Evolutionary conservation across 2,797 vertebrate species (phyloP).

Genomic region (Lemur catta): DNA sequence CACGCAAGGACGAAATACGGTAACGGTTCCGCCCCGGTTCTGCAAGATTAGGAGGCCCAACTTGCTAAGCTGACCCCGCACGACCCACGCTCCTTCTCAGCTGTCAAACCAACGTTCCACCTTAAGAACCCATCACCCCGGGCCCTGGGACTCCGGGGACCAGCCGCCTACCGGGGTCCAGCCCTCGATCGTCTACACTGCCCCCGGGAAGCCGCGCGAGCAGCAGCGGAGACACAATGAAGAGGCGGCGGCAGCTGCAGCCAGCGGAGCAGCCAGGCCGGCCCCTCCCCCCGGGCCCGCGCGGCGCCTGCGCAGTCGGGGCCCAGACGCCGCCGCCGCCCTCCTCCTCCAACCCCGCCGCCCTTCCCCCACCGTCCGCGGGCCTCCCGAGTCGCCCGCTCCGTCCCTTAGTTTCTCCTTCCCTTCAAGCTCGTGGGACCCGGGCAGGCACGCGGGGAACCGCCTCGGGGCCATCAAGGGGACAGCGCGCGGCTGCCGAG

Average conservation of each 20-base stretch:
- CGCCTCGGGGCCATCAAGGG: neutral
- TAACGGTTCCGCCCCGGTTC: neutral
- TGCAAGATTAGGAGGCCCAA: neutral
- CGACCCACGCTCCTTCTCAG: neutral
- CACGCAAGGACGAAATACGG: neutral
- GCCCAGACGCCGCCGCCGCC: neutral
- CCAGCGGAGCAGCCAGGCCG: neutral
- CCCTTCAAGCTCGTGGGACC: neutral
- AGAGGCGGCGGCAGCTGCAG: constrained; percentile 59
- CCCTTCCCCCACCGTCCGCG: constrained; percentile 68
- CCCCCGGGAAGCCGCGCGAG: neutral
- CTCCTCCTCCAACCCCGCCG: constrained; percentile 30
- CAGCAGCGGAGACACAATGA: constrained; percentile 10
- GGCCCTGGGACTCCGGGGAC: accelerated
- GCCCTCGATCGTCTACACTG: neutral
- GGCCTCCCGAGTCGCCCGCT: constrained; percentile 45
- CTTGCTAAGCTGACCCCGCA: neutral
- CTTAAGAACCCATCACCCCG: neutral
- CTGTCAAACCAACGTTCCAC: neutral
- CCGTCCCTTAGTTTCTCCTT: neutral
- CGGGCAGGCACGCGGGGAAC: constrained; percentile 25
- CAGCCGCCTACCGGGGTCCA: neutral
- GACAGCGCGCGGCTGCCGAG: neutral
- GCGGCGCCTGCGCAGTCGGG: constrained; percentile 74
- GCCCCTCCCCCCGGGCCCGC: constrained; percentile 57